Conservation (phyloP, 2,888 invertebrate species). For the Brachypalpus laphriformis region DNA sequence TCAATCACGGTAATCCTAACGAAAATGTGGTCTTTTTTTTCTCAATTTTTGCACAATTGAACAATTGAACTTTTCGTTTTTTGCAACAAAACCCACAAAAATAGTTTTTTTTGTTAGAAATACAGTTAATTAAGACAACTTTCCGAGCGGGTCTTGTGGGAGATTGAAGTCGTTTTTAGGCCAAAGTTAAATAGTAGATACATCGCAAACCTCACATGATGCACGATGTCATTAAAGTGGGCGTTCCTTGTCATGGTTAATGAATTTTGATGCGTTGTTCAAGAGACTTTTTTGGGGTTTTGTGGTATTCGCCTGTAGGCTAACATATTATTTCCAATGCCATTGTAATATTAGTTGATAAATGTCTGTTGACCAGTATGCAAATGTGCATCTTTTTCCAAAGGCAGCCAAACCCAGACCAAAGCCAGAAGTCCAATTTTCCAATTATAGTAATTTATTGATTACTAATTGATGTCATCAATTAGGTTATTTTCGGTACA, state of each 20-base stretch:
- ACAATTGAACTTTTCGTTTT: neutral
- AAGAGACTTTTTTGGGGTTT: neutral
- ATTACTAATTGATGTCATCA: conserved; percentile 14
- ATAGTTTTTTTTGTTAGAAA: neutral
- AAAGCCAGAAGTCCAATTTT: neutral
- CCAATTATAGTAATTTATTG: conserved; percentile 14
- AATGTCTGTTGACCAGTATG: neutral
- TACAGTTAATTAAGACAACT: neutral
- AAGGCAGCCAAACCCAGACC: neutral
- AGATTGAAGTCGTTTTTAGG: conserved; percentile 5
- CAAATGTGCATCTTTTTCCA: neutral
- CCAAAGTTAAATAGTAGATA: neutral
- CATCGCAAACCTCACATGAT: neutral
- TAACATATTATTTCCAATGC: neutral
- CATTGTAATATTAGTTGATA: neutral
- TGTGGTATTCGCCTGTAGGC: neutral
- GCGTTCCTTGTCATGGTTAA: neutral
- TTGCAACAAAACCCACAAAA: neutral
- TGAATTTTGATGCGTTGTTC: neutral
- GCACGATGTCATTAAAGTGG: conserved; percentile 7
- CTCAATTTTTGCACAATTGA: neutral
- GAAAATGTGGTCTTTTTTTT: neutral
- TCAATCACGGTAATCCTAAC: neutral
- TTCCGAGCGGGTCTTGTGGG: neutral
- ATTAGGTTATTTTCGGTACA: neutral